A percentile compares a stretch with the other conserved stretches of the same genome.
These are phyloP conservation scores for Brachynemurus nebulosus DNA, from an alignment of 2,888 invertebrate genomes.

Conservation along the genomic window DNA sequence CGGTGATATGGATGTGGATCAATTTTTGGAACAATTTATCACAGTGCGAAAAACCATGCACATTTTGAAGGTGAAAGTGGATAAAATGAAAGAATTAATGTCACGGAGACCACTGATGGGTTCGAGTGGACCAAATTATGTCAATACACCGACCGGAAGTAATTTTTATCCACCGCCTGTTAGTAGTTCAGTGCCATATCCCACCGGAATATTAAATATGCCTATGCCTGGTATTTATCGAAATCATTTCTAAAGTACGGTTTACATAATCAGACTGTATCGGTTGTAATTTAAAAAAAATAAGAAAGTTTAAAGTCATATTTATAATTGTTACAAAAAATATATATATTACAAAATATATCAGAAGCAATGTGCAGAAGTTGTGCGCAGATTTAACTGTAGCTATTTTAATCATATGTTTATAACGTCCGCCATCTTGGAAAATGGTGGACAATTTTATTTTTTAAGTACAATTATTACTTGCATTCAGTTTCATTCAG, in stretches of 20 bases:
- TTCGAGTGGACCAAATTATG: constrained; percentile 25
- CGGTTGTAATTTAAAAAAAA: no score
- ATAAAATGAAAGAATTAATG: constrained; percentile 75
- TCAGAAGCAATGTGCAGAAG: no score
- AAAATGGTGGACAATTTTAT: no score
- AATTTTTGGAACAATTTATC: constrained; percentile 75
- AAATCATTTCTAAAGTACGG: not conserved
- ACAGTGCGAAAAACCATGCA: constrained; percentile 63
- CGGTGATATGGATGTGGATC: constrained; percentile 57
- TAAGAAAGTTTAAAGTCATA: no score
- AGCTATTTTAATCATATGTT: no score
- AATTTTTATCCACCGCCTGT: constrained; percentile 34
- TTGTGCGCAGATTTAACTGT: no score
- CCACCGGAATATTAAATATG: constrained; percentile 51
- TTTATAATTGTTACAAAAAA: no score
- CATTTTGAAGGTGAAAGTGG: constrained; percentile 76
- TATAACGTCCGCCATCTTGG: no score
- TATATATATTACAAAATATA: no score
- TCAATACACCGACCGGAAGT: constrained; percentile 29
- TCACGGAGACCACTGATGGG: constrained; percentile 26
- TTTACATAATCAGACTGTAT: no score
- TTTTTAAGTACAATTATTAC: no score
- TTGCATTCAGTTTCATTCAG: no score
- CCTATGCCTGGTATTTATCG: constrained; percentile 47
- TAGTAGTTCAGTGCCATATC: constrained; percentile 48